Evolutionary conservation across 2,888 invertebrate species (phyloP).

Genomic region (Galeopsomyia nigrocyanea): DNA sequence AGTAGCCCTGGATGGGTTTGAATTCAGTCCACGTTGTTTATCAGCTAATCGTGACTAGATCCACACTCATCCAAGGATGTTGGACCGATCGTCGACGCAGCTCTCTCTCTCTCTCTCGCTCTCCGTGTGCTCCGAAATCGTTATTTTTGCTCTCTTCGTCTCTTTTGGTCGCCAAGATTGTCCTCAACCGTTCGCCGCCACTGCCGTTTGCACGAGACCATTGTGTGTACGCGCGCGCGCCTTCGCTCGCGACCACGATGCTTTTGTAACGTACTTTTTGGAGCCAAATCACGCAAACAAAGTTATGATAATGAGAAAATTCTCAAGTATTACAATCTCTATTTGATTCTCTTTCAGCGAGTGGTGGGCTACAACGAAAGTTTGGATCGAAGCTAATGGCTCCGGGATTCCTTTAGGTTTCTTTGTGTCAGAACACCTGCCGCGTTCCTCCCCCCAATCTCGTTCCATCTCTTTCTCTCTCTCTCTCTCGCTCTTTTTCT

Average conservation of each 20-base stretch:
- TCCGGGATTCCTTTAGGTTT: constrained; percentile 60
- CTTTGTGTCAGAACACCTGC: constrained; percentile 64
- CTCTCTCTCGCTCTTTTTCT: constrained; percentile 48
- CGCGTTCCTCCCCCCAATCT: constrained; percentile 56
- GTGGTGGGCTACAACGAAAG: constrained; percentile 21
- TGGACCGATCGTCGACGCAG: constrained; percentile 61
- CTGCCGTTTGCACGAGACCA: no score
- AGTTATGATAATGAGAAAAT: no score
- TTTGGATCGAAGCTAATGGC: constrained; percentile 51
- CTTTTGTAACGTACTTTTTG: no score
- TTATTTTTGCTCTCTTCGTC: no score
- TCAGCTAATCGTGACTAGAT: constrained; percentile 79
- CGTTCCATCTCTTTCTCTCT: constrained; percentile 39
- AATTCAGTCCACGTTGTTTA: constrained; percentile 80
- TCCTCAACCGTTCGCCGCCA: no score
- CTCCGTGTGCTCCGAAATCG: background rate
- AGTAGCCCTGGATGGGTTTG: constrained; percentile 76
- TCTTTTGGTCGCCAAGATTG: no score
- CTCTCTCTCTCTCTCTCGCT: constrained; percentile 18
- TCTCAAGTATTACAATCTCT: no score
- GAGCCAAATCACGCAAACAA: no score
- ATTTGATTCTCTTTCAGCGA: background rate
- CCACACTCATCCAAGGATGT: constrained; percentile 84
- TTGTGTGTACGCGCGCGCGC: no score
- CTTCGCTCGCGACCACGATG: no score